phyloP scores from a whole-genome alignment of 1,140 invertebrate species.

The Diprion similis region DNA sequence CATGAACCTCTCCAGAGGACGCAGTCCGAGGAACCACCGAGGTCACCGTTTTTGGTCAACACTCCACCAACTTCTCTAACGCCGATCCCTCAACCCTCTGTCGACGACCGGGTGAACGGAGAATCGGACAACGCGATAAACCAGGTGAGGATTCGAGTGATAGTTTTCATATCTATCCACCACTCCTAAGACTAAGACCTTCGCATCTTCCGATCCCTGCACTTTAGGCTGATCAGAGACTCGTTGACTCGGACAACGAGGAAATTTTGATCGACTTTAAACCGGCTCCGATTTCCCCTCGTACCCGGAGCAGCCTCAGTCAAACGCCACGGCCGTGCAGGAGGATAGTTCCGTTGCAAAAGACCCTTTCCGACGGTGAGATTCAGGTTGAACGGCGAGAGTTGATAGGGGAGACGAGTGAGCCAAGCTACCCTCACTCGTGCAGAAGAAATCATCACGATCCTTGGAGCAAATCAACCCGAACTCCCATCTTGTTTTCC shows the following conservation, averaged over 20 bases:
- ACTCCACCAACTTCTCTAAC: conserved; percentile 47
- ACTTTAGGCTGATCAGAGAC: conserved; percentile 35
- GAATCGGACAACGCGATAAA: conserved; percentile 14
- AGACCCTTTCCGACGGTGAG: conserved; percentile 82
- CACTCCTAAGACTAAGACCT: conserved; percentile 39
- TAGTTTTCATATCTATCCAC: neutral
- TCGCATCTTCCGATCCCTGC: conserved; percentile 11
- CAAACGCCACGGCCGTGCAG: conserved; percentile 58
- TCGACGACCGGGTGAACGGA: conserved; percentile 13
- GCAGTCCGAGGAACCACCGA: conserved; percentile 81
- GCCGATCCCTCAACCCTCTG: neutral
- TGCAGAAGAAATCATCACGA: conserved; percentile 57
- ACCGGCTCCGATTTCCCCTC: conserved; percentile 70
- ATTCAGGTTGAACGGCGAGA: conserved; percentile 72
- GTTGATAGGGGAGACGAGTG: conserved; percentile 53
- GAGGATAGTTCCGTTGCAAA: conserved; percentile 71
- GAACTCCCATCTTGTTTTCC: conserved; percentile 57
- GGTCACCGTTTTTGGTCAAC: conserved; percentile 70
- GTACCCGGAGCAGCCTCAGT: conserved; percentile 63
- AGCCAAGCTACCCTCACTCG: conserved; percentile 57
- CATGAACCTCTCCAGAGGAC: conserved; percentile 82
- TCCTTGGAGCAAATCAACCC: conserved; percentile 52
- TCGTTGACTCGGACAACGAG: conserved; percentile 68
- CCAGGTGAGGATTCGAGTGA: conserved; percentile 26
- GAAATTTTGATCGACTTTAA: conserved; percentile 90